Evolutionary conservation across 1,140 invertebrate genomes (phyloP).

Genomic region (Pseudomyrmex cubaensis): DNA sequence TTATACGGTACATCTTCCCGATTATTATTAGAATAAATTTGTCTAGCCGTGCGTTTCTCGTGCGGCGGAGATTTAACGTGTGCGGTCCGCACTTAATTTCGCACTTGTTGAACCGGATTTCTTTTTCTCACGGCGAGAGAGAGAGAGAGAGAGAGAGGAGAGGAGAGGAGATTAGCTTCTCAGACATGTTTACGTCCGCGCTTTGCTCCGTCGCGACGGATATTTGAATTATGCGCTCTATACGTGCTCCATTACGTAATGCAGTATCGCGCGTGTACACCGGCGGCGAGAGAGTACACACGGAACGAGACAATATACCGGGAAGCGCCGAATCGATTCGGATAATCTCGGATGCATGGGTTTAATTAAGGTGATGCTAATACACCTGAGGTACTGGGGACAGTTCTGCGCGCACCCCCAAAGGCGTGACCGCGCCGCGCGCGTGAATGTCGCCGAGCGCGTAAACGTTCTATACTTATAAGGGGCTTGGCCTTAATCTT

Average conservation of each 20-base stretch:
- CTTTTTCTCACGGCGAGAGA: background rate
- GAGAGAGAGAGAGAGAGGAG: background rate
- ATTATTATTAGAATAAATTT: background rate
- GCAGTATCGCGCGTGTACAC: conserved; percentile 31
- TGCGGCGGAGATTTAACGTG: background rate
- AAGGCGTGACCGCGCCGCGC: conserved; percentile 10
- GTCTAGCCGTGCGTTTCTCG: background rate
- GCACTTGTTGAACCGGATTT: conserved; percentile 6
- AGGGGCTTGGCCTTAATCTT: conserved; percentile 38
- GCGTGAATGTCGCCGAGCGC: background rate
- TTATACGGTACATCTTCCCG: background rate
- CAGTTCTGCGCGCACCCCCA: background rate
- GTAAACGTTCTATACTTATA: background rate
- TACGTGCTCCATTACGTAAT: background rate
- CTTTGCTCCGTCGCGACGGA: background rate
- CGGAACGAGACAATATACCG: conserved; percentile 16
- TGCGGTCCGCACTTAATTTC: background rate
- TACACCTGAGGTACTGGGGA: conserved; percentile 50
- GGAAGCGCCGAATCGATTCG: conserved; percentile 20
- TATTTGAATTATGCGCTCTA: background rate
- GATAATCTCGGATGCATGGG: conserved; percentile 33
- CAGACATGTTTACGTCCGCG: background rate
- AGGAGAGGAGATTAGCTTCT: background rate
- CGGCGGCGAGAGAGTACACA: background rate
- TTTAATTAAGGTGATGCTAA: conserved; percentile 67